Percentiles rank a stretch among this genome's conserved stretches.
phyloP scores from a whole-genome alignment of 2,113 vertebrate species.

The Lutjanus erythropterus region DNA sequence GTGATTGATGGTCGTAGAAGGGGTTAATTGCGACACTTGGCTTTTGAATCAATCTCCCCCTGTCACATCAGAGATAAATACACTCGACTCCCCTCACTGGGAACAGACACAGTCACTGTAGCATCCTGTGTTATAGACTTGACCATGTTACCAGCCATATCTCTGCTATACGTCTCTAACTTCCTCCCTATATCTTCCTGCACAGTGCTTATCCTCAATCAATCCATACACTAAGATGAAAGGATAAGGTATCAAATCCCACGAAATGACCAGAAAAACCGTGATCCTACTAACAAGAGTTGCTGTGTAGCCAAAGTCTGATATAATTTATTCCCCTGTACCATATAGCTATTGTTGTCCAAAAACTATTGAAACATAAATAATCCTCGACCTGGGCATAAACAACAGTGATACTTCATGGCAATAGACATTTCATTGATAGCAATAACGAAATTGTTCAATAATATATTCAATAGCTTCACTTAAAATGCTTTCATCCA shows the following conservation, averaged over 20 bases:
- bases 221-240: constrained; percentile 14
- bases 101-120: constrained; percentile 30
- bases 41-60: constrained; percentile 67
- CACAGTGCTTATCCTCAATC: neutral
- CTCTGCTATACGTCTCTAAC: constrained; percentile 1
- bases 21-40: constrained; percentile 78
- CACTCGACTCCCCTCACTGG: constrained; percentile 9
- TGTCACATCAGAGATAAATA: constrained; percentile 62
- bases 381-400: too few relatives aligned
- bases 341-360: neutral
- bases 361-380: neutral
- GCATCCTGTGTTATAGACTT: constrained; percentile 44
- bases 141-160: constrained; percentile 27
- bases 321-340: neutral
- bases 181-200: constrained; percentile 24
- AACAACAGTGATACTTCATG: neutral
- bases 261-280: neutral
- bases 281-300: neutral
- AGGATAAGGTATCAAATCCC: constrained; percentile 1
- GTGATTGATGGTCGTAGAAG: constrained; percentile 71
- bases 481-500: too few relatives aligned
- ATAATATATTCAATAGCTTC: too few relatives aligned
- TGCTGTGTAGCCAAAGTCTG: neutral
- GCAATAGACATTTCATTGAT: too few relatives aligned
- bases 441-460: too few relatives aligned